These are phyloP conservation scores for Heliconius ethilla DNA, from an alignment of 2,888 invertebrate genomes.

Conservation along the genomic window DNA sequence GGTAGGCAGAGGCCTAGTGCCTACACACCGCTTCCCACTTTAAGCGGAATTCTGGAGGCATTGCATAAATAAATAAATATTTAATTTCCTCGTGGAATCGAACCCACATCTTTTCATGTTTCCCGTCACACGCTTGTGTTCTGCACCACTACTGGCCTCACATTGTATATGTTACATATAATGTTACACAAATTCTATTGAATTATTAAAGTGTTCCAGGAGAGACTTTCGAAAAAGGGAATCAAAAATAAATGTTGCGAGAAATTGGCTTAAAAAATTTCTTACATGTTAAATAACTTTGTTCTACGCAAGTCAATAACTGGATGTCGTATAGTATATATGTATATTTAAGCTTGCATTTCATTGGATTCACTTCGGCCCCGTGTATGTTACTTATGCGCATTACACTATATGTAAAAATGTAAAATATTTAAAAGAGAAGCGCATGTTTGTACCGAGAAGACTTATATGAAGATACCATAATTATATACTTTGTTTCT, in stretches of 20 bases:
- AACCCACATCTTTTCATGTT: too few relatives aligned
- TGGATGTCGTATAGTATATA: conserved; percentile 44
- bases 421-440: conserved; percentile 29
- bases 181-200: not conserved
- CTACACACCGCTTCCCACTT: too few relatives aligned
- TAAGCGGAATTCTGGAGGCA: too few relatives aligned
- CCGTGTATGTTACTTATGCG: conserved; percentile 40
- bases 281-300: conserved; percentile 33
- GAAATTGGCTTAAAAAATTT: conserved; percentile 30
- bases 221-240: not conserved
- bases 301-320: conserved; percentile 44
- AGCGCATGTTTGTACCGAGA: conserved; percentile 10
- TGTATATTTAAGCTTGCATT: conserved; percentile 62
- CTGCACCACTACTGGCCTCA: too few relatives aligned
- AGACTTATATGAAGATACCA: conserved; percentile 20
- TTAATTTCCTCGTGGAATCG: too few relatives aligned
- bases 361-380: conserved; percentile 65
- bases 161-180: not conserved
- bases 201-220: not conserved
- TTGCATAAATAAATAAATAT: too few relatives aligned
- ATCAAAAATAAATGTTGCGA: conserved; percentile 7
- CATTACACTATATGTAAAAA: conserved; percentile 26
- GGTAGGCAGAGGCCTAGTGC: too few relatives aligned
- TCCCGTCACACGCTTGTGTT: too few relatives aligned
- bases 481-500: conserved; percentile 12